A percentile compares a stretch with the other conserved stretches of the same genome.
Evolutionary conservation across 92 coral and sea anemone species (phyloP).

Genomic region (Palythoa grandis): DNA sequence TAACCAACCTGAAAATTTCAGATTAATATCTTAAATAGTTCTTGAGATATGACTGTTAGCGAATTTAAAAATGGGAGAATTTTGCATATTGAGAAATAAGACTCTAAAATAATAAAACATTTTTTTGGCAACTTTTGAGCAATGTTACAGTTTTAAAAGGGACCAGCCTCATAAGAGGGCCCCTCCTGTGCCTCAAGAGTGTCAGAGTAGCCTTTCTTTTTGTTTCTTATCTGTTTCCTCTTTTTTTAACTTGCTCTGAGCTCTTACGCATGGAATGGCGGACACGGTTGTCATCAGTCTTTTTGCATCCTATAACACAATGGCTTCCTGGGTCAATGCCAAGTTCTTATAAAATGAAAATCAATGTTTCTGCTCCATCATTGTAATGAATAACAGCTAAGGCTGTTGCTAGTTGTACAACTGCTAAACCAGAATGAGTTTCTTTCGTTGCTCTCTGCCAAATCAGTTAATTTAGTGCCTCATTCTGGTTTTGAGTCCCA

Average conservation of each 20-base stretch:
- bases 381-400: conserved; percentile 50
- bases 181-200: conserved; percentile 1
- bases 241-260: conserved; percentile 39
- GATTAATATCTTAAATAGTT: conserved; percentile 31
- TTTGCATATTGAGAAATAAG: conserved; percentile 34
- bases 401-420: conserved; percentile 52
- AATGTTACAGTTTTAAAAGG: conserved; percentile 26
- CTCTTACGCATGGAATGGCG: conserved; percentile 49
- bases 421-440: conserved; percentile 59
- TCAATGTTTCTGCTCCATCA: conserved; percentile 46
- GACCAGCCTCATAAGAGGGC: conserved; percentile 45
- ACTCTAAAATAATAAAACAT: neutral
- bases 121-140: neutral
- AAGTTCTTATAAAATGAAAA: conserved; percentile 44
- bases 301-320: conserved; percentile 17
- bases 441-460: conserved; percentile 71
- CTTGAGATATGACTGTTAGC: conserved; percentile 36
- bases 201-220: conserved; percentile 47
- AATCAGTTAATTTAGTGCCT: conserved; percentile 67
- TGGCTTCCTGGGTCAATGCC: conserved; percentile 45
- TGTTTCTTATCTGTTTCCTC: conserved; percentile 39
- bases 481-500: conserved; percentile 69
- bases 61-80: conserved; percentile 19
- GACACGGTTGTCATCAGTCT: conserved; percentile 42
- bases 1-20: conserved; percentile 49